phyloP scores from a whole-genome alignment of 2,113 vertebrate species.

The Sphaerodactylus townsendi region DNA sequence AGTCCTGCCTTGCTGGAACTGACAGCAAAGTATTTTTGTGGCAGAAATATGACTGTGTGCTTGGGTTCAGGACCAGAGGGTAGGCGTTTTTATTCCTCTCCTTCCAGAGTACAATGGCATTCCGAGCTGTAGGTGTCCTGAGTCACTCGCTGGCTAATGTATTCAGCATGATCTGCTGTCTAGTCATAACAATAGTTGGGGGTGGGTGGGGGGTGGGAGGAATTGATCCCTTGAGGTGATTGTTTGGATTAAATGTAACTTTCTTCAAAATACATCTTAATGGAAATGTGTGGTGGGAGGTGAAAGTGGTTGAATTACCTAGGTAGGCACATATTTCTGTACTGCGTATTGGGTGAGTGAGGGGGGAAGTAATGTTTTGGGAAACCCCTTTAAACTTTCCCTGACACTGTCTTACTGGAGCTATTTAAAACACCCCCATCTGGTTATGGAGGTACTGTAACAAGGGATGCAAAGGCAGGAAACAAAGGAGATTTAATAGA shows the following conservation, averaged over 20 bases:
- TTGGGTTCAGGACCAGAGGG: conserved; percentile 60
- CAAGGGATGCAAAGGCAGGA: conserved; percentile 76
- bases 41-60: conserved; percentile 79
- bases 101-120: conserved; percentile 70
- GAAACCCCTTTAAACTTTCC: conserved; percentile 65
- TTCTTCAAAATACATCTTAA: conserved; percentile 48
- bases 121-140: conserved; percentile 78
- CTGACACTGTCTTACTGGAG: conserved; percentile 69
- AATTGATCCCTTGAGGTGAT: conserved; percentile 36
- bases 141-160: conserved; percentile 76
- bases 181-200: conserved; percentile 77
- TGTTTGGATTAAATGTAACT: conserved; percentile 35
- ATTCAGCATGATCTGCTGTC: conserved; percentile 76
- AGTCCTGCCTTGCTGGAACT: conserved; percentile 74
- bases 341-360: conserved; percentile 43
- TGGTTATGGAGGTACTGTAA: conserved; percentile 64
- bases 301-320: conserved; percentile 33
- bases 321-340: conserved; percentile 55
- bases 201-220: not conserved
- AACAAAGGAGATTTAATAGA: conserved; percentile 78
- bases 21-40: conserved; percentile 79
- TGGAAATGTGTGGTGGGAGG: conserved; percentile 48
- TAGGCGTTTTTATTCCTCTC: conserved; percentile 63
- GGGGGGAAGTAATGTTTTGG: conserved; percentile 66
- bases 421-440: conserved; percentile 8